Conservation (phyloP, 1,140 invertebrate species). For the Drosophila eugracilis region DNA sequence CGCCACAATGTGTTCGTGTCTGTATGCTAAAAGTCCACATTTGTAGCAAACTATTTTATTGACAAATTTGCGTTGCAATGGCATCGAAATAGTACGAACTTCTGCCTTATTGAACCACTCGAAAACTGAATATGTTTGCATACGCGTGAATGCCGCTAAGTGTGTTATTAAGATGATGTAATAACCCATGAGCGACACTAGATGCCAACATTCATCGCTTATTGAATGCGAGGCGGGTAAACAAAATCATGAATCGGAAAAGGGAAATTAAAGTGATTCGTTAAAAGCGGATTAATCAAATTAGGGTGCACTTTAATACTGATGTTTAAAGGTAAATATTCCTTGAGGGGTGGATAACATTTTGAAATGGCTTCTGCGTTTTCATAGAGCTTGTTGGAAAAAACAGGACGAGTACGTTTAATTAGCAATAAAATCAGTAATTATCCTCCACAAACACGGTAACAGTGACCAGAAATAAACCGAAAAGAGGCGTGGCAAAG, state of each 20-base stretch:
- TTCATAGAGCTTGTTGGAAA: neutral
- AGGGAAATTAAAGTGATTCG: no score
- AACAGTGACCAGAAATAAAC: slow-evolving; percentile 17
- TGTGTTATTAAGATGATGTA: slow-evolving; percentile 2
- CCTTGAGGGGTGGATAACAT: neutral
- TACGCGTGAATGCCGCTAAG: neutral
- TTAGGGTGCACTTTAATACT: neutral
- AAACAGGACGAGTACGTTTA: slow-evolving; percentile 9
- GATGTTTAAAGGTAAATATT: neutral
- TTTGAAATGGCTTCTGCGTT: neutral
- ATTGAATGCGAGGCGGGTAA: no score
- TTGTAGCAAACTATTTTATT: slow-evolving; percentile 62
- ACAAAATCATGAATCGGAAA: neutral
- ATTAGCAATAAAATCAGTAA: slow-evolving; percentile 41
- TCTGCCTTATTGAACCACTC: slow-evolving; percentile 17
- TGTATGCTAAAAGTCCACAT: slow-evolving; percentile 17
- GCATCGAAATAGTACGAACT: slow-evolving; percentile 32
- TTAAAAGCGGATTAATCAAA: neutral
- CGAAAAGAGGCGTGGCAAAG: slow-evolving; percentile 4
- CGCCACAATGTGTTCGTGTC: slow-evolving; percentile 19
- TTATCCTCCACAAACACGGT: slow-evolving; percentile 28
- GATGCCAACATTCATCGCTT: neutral
- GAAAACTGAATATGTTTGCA: slow-evolving; percentile 1
- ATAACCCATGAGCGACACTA: neutral
- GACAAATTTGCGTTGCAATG: slow-evolving; percentile 66